A percentile compares a stretch with the other conserved stretches of the same genome.
Evolutionary conservation across 2,113 vertebrate genomes (phyloP).

Genomic region (Gulo gulo): DNA sequence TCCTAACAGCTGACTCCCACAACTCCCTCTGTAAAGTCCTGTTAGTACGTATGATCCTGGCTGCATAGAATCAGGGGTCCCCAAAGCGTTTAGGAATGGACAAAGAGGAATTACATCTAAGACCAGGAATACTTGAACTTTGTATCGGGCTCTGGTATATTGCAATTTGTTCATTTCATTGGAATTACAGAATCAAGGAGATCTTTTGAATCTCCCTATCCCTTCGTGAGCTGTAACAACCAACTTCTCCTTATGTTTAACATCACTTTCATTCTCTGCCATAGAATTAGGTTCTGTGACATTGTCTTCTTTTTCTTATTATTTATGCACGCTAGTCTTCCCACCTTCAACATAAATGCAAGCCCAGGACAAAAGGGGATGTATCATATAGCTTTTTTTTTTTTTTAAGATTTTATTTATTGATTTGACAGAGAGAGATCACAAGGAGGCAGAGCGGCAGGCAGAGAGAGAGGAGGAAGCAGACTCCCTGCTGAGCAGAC

Average conservation of each 20-base stretch:
- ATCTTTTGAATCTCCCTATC: neutral
- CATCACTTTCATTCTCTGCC: neutral
- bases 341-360: neutral
- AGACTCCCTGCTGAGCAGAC: no score
- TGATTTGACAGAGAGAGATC: no score
- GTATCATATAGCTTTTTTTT: neutral
- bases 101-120: neutral
- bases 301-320: neutral
- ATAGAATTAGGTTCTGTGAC: neutral
- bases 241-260: neutral
- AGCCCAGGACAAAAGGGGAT: neutral
- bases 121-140: neutral
- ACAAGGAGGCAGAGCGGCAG: no score
- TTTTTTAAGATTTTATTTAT: no score
- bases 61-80: neutral
- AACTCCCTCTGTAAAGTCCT: neutral
- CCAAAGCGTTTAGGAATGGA: neutral
- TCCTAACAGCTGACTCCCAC: neutral
- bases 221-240: no score
- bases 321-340: neutral
- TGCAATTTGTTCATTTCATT: neutral
- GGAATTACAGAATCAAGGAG: neutral
- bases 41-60: neutral
- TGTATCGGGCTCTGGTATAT: neutral
- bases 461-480: no score